These are phyloP conservation scores for Sciaenops ocellatus DNA, from an alignment of 2,797 vertebrate genomes.

Conservation along the genomic window DNA sequence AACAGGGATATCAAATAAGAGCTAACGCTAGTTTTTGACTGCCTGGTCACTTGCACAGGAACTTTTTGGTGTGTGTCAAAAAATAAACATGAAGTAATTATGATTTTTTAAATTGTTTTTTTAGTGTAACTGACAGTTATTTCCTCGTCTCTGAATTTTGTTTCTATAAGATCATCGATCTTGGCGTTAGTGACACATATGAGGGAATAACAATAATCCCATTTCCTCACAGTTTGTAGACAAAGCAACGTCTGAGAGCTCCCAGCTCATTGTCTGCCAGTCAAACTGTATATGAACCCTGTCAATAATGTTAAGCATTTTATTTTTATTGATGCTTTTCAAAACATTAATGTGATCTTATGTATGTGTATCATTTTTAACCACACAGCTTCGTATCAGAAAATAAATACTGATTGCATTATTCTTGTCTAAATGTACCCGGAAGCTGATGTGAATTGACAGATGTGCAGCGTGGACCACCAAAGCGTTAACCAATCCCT, in stretches of 20 bases:
- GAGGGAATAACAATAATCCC: background rate
- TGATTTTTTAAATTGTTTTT: background rate
- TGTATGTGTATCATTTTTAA: background rate
- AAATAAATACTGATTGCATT: background rate
- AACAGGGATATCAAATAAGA: background rate
- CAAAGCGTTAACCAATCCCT: conserved; percentile 31
- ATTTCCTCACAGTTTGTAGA: conserved; percentile 7
- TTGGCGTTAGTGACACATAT: background rate
- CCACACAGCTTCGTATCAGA: background rate
- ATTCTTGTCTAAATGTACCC: conserved; percentile 15
- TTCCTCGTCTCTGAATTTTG: background rate
- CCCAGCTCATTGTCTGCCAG: background rate
- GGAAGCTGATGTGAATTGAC: conserved; percentile 14
- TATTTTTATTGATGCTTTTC: background rate
- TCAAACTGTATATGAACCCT: background rate
- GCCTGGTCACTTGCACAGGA: too few relatives aligned
- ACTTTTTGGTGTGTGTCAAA: too few relatives aligned
- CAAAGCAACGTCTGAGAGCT: background rate
- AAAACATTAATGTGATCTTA: too few relatives aligned
- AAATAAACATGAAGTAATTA: background rate
- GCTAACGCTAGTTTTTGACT: too few relatives aligned
- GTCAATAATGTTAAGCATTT: background rate
- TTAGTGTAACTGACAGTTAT: background rate
- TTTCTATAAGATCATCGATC: background rate
- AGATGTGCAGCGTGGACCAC: conserved; percentile 41